Base-by-base conservation (phyloP, 1,140 invertebrate species). In the Procambarus clarkii region DNA sequence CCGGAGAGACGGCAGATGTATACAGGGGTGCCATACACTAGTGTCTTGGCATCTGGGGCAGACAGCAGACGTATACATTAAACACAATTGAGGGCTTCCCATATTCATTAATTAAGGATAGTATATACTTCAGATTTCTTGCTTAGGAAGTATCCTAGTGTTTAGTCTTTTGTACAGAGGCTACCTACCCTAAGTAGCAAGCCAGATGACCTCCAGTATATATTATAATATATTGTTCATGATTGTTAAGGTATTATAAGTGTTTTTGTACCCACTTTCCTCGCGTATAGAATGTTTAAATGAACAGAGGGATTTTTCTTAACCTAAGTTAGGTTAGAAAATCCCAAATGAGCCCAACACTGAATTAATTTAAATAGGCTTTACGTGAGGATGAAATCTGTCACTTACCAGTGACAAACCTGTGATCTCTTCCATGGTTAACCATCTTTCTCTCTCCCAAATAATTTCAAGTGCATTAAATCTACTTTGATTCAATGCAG, bases 1-100 rank as follows among this genome's bases (percentile, higher is more conserved):
- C 79, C 50, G 24, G 82, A 64, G 71, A 48, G 44, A 71, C 50
- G 64, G 86, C 78, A 82, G 46, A 60, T 89, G 79, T 89, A n/a
- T n/a, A n/a, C n/a, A n/a, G n/a, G n/a, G n/a, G n/a, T n/a, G n/a
- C n/a, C n/a, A n/a, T n/a, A n/a, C n/a, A n/a, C n/a, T n/a, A n/a
- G n/a, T n/a, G n/a, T n/a, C n/a, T n/a, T n/a, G n/a, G n/a, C n/a
- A n/a, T n/a, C n/a, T n/a, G n/a, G n/a, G n/a, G n/a, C n/a, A n/a
- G n/a, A n/a, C n/a, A n/a, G n/a, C n/a, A n/a, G n/a, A n/a, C n/a
- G n/a, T n/a, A 85, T 78, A 91, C 86, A 85, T 85, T 69, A 79
- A 91, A 91, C 88, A 91, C 88, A 91, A 91, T 79, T 85, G 60
- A 91, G 88, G 88, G 88, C 88, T 91, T 91, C 88, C 88, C 88